Base-by-base conservation (phyloP, 2,797 vertebrate genomes). In the Hippocampus kuda region DNA sequence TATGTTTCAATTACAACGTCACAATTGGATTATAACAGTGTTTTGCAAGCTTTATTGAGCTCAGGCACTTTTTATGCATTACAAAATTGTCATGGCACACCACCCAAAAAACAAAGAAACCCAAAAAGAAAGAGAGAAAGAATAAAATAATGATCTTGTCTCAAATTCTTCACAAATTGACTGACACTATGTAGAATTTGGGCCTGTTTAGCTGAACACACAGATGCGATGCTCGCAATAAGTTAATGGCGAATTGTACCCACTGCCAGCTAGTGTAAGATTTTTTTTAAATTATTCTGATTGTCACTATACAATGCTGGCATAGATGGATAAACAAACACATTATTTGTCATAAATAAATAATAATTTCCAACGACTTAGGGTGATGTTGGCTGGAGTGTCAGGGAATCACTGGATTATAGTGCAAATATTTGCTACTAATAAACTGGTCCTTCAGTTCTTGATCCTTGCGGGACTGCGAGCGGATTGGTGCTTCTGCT, bases 401-500 rank as follows among this genome's bases (percentile, higher is more conserved):
- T 62, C 26, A 7, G n/a, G 7, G 15, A 42, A 46, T 42, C 41
- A 27, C 11, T 48, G 20, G 42, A 26, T 7, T 66, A 30, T 1
- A 9, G 22, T 12, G 16, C 2, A 46, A 42, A n/a, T 13, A 34
- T 12, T 63, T 73, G 7, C 48, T 15, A 13, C 42, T n/a, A 74
- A n/a, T 24, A 67, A 67, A 76, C 54, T 69, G 57, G 16, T 68
- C 75, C 56, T 73, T 86, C 67, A 84, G 41, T 70, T 70, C 77
- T 73, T 70, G 44, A 68, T 70, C 70, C 70, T 72, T 26, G 70
- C 70, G 24, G 74, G 57, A 59, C 38, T 20, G 3, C 22, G 20
- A 65, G 67, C 75, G 22, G 44, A 11, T 57, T 75, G 59, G 13
- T 51, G 16, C 27, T 87, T 87, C 24, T 78, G 70, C 72, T 90